phyloP scores from a whole-genome alignment of 2,888 invertebrate genomes.

The Encarsia formosa region DNA sequence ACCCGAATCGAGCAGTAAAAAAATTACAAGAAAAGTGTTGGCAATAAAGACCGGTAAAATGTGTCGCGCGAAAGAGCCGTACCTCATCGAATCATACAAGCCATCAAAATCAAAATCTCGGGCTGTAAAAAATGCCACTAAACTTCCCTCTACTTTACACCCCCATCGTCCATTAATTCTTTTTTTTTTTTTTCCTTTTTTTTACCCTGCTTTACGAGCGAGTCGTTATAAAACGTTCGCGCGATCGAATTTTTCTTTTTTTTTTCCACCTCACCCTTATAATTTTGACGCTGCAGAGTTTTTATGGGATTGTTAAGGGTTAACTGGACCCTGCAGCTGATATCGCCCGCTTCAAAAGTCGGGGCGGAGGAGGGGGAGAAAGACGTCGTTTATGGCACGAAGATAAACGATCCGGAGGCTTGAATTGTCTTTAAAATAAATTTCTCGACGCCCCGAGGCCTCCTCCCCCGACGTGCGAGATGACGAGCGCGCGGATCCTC shows the following conservation, averaged over 20 bases:
- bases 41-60: too few relatives aligned
- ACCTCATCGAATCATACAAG: constrained; percentile 2
- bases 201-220: background rate
- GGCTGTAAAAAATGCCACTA: background rate
- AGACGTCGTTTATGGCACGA: constrained; percentile 25
- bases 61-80: too few relatives aligned
- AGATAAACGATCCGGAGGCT: constrained; percentile 27
- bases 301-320: constrained; percentile 32
- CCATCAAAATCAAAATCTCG: constrained; percentile 13
- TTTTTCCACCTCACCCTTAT: background rate
- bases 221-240: too few relatives aligned
- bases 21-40: too few relatives aligned
- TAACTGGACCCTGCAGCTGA: constrained; percentile 26
- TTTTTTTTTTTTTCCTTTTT: too few relatives aligned
- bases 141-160: background rate
- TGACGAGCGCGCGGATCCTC: background rate
- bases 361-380: background rate
- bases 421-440: constrained; percentile 29
- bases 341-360: constrained; percentile 13
- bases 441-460: constrained; percentile 4
- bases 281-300: constrained; percentile 18
- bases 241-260: too few relatives aligned
- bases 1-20: too few relatives aligned
- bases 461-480: background rate
- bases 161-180: background rate